Base-by-base conservation (phyloP, 2,888 invertebrate genomes). In the Lycia hirtaria region DNA sequence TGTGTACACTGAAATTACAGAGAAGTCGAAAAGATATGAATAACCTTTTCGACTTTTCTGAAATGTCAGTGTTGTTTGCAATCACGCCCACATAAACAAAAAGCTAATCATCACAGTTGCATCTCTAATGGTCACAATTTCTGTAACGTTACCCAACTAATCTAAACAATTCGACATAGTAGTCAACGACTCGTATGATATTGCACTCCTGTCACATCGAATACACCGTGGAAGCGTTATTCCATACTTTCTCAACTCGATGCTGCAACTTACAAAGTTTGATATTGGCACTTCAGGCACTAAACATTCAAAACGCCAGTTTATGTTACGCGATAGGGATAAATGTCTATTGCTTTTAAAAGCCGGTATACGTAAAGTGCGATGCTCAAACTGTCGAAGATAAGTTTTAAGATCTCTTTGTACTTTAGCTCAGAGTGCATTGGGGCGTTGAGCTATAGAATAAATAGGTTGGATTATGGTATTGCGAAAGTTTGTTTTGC, bases 201-300 rank as follows among this genome's bases (percentile, higher is more conserved):
- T 32, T 50, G 38, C 33, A 4, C 28, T 56, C 45, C 56, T 56
- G 56, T 24, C 38, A 24, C n/a, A 30, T 4, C n/a, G 9, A 15
- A 19, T 26, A 33, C 30, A 30, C n/a, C n/a, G 15, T 32, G 6
- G 50, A 51, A 47, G 40, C 48, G 51, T 68, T 79, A 77, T 74
- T 76, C 78, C 76, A 77, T 78, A 80, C 71, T 76, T 75, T 71
- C 70, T 71, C 59, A 74, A 73, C 69, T 71, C 69, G 64, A 70
- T 73, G 73, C 67, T 72, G 72, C 69, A 68, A 56, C 26, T 40
- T 76, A 73, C 73, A 72, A 81, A 83, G 71, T 81, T 81, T 65
- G 67, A 67, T 68, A 66, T 71, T 67, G 67, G 58, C 56, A 59
- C 53, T 47, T 52, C 60, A 50, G 62, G 56, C 68, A 67, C 73